phyloP scores from a whole-genome alignment of 2,888 invertebrate species.

The Nemoura dubitans region DNA sequence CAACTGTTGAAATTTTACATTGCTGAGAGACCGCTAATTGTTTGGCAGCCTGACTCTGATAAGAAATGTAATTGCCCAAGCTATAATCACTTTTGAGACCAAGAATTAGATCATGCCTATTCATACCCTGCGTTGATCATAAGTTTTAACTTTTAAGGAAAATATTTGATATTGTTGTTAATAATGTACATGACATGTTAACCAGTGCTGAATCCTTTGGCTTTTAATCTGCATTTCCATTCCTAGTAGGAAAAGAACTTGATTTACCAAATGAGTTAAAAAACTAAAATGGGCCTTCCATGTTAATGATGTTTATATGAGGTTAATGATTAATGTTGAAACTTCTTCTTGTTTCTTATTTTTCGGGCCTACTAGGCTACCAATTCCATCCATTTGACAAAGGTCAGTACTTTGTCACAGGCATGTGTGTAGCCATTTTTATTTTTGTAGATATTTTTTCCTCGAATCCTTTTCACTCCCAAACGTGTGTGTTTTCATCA shows the following conservation, averaged over 20 bases:
- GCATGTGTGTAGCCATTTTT: not conserved
- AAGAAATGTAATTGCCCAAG: too few relatives aligned
- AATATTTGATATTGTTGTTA: too few relatives aligned
- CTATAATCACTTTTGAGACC: too few relatives aligned
- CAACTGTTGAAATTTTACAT: too few relatives aligned
- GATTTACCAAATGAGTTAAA: too few relatives aligned
- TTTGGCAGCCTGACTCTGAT: not conserved
- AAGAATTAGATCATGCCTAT: too few relatives aligned
- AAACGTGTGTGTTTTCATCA: not conserved
- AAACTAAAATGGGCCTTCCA: not conserved
- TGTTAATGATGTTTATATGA: not conserved
- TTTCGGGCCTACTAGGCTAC: not conserved
- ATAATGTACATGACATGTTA: too few relatives aligned
- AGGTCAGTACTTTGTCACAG: slow-evolving; percentile 2
- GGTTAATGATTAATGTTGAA: not conserved
- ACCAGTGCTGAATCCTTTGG: too few relatives aligned
- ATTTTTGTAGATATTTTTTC: not conserved
- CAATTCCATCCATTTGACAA: slow-evolving; percentile 4
- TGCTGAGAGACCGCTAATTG: slow-evolving; percentile 42
- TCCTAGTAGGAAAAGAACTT: too few relatives aligned
- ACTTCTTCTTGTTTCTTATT: slow-evolving; percentile 7
- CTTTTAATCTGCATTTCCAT: too few relatives aligned
- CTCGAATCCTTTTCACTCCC: not conserved
- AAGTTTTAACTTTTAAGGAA: too few relatives aligned
- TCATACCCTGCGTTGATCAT: too few relatives aligned